A percentile compares a stretch with the other conserved stretches of the same genome.
These are phyloP conservation scores for Paracyclopina nana DNA, from an alignment of 1,140 invertebrate species.

Conservation along the genomic window DNA sequence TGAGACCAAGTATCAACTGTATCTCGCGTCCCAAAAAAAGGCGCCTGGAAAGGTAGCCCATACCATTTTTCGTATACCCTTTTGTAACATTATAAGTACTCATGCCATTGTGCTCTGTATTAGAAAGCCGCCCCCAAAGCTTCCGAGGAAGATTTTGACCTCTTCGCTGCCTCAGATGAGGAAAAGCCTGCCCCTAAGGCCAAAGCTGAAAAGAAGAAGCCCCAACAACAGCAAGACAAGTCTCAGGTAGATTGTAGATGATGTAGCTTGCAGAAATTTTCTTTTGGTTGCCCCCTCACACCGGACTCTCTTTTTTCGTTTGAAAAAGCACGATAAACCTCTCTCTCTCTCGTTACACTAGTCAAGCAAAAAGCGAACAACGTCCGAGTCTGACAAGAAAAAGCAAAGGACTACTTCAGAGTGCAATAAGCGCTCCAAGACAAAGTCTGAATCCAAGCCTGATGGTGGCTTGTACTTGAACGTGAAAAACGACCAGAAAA, in stretches of 20 bases:
- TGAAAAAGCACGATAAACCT: neutral
- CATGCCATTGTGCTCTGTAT: neutral
- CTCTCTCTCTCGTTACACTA: neutral
- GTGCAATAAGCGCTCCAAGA: neutral
- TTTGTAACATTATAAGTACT: neutral
- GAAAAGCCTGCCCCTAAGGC: neutral
- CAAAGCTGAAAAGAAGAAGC: neutral
- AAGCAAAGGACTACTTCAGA: neutral
- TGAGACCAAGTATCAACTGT: neutral
- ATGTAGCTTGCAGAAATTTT: neutral
- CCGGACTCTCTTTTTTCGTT: neutral
- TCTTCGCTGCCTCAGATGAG: neutral
- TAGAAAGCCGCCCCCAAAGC: neutral
- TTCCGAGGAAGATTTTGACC: neutral
- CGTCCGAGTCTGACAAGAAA: neutral
- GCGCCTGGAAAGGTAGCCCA: neutral
- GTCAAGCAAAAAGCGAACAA: neutral
- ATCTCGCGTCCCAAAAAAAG: neutral
- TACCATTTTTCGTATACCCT: neutral
- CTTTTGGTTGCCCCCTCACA: neutral
- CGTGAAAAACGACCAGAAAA: constrained; percentile 74
- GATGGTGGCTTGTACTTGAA: too few relatives aligned
- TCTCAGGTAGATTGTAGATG: neutral
- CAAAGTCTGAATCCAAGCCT: too few relatives aligned
- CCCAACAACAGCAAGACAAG: neutral